Base-by-base conservation (phyloP, 1,140 invertebrate species). In the Cyrtorhinus lividipennis region DNA sequence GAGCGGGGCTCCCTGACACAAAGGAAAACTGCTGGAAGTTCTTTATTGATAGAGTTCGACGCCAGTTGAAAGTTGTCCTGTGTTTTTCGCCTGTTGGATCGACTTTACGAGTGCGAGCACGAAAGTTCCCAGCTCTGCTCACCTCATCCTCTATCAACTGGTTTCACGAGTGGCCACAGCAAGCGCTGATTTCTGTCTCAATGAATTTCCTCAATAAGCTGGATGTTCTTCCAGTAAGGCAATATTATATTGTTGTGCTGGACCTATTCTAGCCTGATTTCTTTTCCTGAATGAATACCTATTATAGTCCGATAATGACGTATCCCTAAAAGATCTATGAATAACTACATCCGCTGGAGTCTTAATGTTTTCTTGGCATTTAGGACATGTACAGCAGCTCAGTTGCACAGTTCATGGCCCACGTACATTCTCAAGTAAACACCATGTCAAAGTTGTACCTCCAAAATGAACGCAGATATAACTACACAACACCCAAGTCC, bases 141-240 rank as follows among this genome's bases (percentile, higher is more conserved):
- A 97, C 95, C 74, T 92, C 90, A 70, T 95, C 93, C 13, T 85
- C 86, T 61, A 94, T 96, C 65, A 94, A 96, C 74, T 98, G 94
- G 94, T 97, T 97, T 73, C 92, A 97, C 71, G 92, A 95, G 78
- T 98, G 95, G 95, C 94, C 94, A 18, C 89, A 95, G 77, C 91
- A 96, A 75, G 92, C 92, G 24, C 74, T 95, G n/a, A 84, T 92
- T 56, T 92, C 90, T 24, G 95, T 97, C 0, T 90, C 92, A 30
- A 83, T 87, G 72, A 82, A 85, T 68, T 97, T 96, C 73, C 75
- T 98, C 53, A 81, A 86, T 67, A 86, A 92, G 69, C 76, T 94
- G 18, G 78, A 85, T 66, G 83, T 87, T 61, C 73, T 95, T 25
- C 86, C 87, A 20, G 86, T 87, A 76, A 78, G 73, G 15, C 5